phyloP scores from a whole-genome alignment of 2,797 vertebrate genomes.

The Chromis chromis region DNA sequence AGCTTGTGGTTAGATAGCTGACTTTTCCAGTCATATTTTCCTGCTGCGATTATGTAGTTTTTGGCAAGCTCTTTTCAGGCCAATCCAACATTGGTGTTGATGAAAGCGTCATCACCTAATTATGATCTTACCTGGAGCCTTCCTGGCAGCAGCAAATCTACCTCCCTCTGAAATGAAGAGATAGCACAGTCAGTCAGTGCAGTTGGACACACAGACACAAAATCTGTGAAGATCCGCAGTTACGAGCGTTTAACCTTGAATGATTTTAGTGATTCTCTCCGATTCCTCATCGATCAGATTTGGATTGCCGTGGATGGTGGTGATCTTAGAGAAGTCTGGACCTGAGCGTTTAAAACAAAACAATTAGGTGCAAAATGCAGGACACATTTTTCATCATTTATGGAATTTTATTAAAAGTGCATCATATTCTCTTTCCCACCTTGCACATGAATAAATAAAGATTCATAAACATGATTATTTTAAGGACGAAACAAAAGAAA shows the following conservation, averaged over 20 bases:
- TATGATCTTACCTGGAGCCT: constrained; percentile 61
- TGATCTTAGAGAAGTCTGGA: constrained; percentile 82
- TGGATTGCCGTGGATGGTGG: constrained; percentile 75
- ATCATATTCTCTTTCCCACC: constrained; percentile 30
- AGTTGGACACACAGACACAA: neutral
- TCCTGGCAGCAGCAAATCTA: constrained; percentile 61
- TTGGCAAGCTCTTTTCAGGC: constrained; percentile 26
- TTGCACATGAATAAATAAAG: neutral
- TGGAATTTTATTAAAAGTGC: constrained; percentile 15
- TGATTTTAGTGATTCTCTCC: constrained; percentile 81
- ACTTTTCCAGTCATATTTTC: constrained; percentile 19
- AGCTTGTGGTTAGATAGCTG: neutral
- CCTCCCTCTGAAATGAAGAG: constrained; percentile 62
- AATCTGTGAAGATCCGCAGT: neutral
- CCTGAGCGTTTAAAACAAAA: constrained; percentile 62
- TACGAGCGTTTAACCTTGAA: constrained; percentile 74
- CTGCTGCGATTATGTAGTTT: constrained; percentile 13
- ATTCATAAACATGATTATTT: constrained; percentile 29
- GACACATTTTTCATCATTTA: neutral
- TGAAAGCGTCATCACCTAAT: constrained; percentile 2
- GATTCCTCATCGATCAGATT: constrained; percentile 78
- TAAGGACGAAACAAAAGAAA: constrained; percentile 34
- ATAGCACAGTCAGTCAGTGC: constrained; percentile 17
- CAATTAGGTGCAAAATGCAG: constrained; percentile 17
- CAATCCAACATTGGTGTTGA: constrained; percentile 8